Conservation (phyloP, 2,888 invertebrate species). For the Cephus runcator region DNA sequence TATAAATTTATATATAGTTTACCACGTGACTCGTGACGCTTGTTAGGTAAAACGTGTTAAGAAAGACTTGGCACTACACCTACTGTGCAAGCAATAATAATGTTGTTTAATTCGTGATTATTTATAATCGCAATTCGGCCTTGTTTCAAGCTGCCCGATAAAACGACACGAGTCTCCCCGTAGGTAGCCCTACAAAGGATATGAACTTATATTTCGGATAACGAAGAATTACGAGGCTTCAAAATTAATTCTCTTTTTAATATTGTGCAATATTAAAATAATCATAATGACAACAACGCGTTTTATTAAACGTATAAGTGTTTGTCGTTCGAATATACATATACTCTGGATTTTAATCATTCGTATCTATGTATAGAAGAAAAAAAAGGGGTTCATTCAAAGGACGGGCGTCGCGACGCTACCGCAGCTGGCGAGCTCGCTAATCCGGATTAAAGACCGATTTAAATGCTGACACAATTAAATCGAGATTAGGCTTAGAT, state of each 20-base stretch:
- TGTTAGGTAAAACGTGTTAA: conserved; percentile 13
- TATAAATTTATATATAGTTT: conserved; percentile 47
- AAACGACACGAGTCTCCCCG: background rate
- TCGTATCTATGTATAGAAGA: conserved; percentile 9
- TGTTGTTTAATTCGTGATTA: conserved; percentile 35
- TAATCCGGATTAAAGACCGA: conserved; percentile 52
- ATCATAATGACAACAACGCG: too few species aligned
- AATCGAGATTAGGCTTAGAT: conserved; percentile 52
- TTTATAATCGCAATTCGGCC: conserved; percentile 37
- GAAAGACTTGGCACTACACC: conserved; percentile 47
- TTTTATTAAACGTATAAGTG: too few species aligned
- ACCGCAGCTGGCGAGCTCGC: conserved; percentile 23
- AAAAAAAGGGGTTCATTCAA: too few species aligned
- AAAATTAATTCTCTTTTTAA: too few species aligned
- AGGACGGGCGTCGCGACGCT: conserved; percentile 2
- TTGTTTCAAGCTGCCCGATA: background rate
- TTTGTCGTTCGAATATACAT: too few species aligned
- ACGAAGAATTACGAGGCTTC: too few species aligned
- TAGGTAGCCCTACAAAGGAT: too few species aligned
- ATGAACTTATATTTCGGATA: too few species aligned
- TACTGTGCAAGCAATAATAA: conserved; percentile 15
- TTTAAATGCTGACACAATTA: conserved; percentile 49
- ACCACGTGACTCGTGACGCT: background rate
- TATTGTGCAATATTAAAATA: too few species aligned
- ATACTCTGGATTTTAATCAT: too few species aligned